These are phyloP conservation scores for Taxidea taxus DNA, from an alignment of 2,113 vertebrate species.

Conservation along the genomic window DNA sequence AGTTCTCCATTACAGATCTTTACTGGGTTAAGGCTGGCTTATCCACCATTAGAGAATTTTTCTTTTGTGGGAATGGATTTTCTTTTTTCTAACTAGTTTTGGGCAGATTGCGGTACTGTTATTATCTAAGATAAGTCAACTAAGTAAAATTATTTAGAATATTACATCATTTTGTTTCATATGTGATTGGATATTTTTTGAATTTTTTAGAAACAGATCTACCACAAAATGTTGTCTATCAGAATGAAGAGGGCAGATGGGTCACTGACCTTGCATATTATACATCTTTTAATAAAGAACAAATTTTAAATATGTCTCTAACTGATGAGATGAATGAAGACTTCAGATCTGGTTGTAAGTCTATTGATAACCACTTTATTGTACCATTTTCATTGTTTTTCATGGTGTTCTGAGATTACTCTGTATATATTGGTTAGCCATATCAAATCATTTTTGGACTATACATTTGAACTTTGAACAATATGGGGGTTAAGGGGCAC, in stretches of 20 bases:
- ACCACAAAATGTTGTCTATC: conserved; percentile 90
- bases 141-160: conserved; percentile 14
- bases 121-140: neutral
- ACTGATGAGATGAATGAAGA: conserved; percentile 82
- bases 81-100: conserved; percentile 11
- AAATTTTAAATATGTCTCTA: conserved; percentile 75
- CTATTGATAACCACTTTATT: conserved; percentile 1
- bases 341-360: conserved; percentile 92
- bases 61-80: neutral
- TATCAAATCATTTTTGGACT: neutral
- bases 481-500: neutral
- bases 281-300: conserved; percentile 90
- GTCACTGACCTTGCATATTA: conserved; percentile 98
- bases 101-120: neutral
- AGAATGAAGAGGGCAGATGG: conserved; percentile 96
- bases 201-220: conserved; percentile 79
- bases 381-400: neutral
- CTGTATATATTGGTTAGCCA: neutral
- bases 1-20: neutral
- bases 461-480: neutral
- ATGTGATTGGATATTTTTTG: conserved; percentile 30
- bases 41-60: neutral
- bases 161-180: neutral
- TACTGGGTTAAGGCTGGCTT: neutral
- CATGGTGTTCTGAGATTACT: neutral